Evolutionary conservation across 2,797 vertebrate species (phyloP).

Genomic region (Cephalopachus bancanus): DNA sequence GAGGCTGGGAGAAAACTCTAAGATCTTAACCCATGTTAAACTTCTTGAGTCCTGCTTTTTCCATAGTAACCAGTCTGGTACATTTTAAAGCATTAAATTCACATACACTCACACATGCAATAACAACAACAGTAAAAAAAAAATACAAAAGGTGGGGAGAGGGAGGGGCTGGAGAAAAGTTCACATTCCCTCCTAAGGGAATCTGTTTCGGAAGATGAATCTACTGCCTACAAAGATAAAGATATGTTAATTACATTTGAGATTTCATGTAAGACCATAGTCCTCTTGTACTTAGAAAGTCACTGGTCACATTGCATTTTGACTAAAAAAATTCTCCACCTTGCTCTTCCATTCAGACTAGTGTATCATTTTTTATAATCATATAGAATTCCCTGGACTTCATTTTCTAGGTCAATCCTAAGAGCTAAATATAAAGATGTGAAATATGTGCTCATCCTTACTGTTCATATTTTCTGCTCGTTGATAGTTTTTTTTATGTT

Average conservation of each 20-base stretch:
- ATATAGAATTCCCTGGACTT: slow-evolving; percentile 10
- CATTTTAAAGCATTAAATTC: background rate
- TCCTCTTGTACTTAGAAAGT: slow-evolving; percentile 41
- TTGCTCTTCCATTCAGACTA: slow-evolving; percentile 54
- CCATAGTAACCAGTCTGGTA: background rate
- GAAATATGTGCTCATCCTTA: background rate
- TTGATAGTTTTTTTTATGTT: background rate
- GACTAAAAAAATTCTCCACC: slow-evolving; percentile 58
- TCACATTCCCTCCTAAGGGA: background rate
- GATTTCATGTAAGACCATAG: background rate
- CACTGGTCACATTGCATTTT: slow-evolving; percentile 63
- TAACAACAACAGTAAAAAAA: background rate
- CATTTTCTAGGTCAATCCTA: slow-evolving; percentile 9
- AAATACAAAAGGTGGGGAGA: background rate
- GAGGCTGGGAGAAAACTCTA: slow-evolving; percentile 54
- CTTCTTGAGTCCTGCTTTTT: background rate
- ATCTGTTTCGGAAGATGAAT: background rate
- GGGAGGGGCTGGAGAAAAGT: background rate
- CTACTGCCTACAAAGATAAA: slow-evolving; percentile 19
- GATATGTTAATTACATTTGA: slow-evolving; percentile 40
- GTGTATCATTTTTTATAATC: slow-evolving; percentile 68
- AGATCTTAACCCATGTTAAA: slow-evolving; percentile 45
- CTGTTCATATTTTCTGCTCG: background rate
- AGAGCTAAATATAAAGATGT: background rate
- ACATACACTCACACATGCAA: background rate